Base-by-base conservation (phyloP, 2,113 vertebrate genomes). In the Bufo gargarizans region DNA sequence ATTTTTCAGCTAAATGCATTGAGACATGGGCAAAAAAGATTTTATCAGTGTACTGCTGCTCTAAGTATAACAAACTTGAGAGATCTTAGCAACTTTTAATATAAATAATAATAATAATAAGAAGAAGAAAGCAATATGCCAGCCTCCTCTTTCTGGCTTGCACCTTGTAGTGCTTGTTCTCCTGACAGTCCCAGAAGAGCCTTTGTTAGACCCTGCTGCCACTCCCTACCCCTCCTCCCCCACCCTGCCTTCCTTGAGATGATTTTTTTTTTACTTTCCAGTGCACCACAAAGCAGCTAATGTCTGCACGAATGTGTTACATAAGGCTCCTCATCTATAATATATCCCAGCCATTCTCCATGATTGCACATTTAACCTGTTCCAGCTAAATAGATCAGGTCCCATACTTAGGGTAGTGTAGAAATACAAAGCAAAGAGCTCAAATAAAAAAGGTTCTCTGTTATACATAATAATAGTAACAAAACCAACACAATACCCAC, bases 211-310 rank as follows among this genome's bases (percentile, higher is more conserved):
- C 53, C 11, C 49, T 14, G 8, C 3, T 77, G 69, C 87, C 80
- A 82, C 87, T 83, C 87, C 87, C 87, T 88, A 61, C 9, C 58
- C 58, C 69, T 20, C 71, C 87, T 50, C 71, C 79, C 56, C 33
- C 78, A 47, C 16, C 72, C 43, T 10, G 4, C n/a, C 50, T 19
- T 61, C 10, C 59, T n/a, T 20, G 53, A 58, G 53, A 58, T 9
- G 5, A 19, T 47, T 45, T 74, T 74, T 74, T 74, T 76, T 20
- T 67, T 20, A 50, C 49, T 80, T 79, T 33, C 56, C 65, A 33
- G 58, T 86, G 58, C 11, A n/a, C 80, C 61, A 83, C 61, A 67
- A 53, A 67, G 81, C 47, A 67, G 19, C 63, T 50, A 22, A n/a
- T 67, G 45, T 17, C 72, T 76, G 8, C 72, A 76, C 72, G 43